Base-by-base conservation (phyloP, 53 echinoderm and acorn worm species). In the Pentamera pediparva region DNA sequence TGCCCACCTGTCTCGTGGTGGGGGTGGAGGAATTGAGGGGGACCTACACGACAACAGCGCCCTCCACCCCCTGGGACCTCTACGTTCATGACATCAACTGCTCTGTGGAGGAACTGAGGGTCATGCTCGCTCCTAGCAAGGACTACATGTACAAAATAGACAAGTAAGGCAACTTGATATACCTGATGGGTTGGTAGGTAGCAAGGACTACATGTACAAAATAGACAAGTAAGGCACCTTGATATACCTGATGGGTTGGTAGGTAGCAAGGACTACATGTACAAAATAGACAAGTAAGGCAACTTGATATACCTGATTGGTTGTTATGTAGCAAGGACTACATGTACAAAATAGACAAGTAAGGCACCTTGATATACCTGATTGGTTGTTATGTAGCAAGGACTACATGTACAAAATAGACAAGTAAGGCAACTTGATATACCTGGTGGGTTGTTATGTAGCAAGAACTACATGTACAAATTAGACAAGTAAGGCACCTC, bases 51-150 rank as follows among this genome's bases (percentile, higher is more conserved):
- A 95, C 95, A 10, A 60, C 61, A 15, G 78, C 85, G 7, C 84
- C 95, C 4, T 69, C 75, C 8, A 75, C 78, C 4, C 80, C 81
- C 1, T 87, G 82, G 75, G 95, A 95, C 74, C 65, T 72, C 63
- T 95, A 84, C 49, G 87, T 82, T 35, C 95, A 95, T 37, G 89
- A 89, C 81, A 76, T 95, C 75, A 82, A 85, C 43, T 95, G 95
- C 77, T 81, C 87, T 17, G 90, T 81, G 36, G 95, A 95, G 28
- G 84, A 81, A 45, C 74, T 95, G 34, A 81, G 81, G 39, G 82
- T 87, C 39, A 90, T 95, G 74, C 58, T 89, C 2, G 86, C 89
- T 3, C 87, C 90, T 8, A 95, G 95, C 67, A 90, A 90, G 12
- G 89, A 90, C 52, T 90, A 87, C 64, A 82, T 87, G 56, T 87